Percentiles rank a stretch among this genome's conserved stretches.
Conservation (phyloP, 2,797 vertebrate genomes). For the Halcyon smyrnensis region DNA sequence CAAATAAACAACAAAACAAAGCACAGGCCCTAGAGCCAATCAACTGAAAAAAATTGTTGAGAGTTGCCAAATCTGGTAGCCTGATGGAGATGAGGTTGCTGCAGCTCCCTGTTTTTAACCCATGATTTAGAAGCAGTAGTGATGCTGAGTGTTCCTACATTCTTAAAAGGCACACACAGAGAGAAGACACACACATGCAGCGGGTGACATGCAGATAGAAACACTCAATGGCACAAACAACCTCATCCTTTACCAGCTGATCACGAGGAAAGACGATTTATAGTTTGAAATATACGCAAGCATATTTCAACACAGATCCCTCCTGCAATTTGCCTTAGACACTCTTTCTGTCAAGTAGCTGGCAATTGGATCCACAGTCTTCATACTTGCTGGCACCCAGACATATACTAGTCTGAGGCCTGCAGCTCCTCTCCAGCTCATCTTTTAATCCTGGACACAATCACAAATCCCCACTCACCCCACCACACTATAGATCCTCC, state of each 20-base stretch:
- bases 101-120: neutral
- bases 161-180: neutral
- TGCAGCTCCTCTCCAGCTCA: neutral
- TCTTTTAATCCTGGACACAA: neutral
- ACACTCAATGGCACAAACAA: neutral
- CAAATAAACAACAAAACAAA: neutral
- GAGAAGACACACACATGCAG: neutral
- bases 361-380: neutral
- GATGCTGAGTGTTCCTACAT: neutral
- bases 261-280: neutral
- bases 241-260: neutral
- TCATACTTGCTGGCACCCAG: neutral
- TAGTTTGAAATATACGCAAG: neutral
- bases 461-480: neutral
- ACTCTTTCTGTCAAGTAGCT: neutral
- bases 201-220: fast-evolving
- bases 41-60: neutral
- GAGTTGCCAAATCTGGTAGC: neutral
- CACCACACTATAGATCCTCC: neutral
- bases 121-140: neutral
- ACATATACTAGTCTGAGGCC: neutral
- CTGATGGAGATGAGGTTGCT: neutral
- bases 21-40: neutral
- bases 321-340: neutral
- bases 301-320: neutral